Base-by-base conservation (phyloP, 1,140 invertebrate species). In the Pantala flavescens region DNA sequence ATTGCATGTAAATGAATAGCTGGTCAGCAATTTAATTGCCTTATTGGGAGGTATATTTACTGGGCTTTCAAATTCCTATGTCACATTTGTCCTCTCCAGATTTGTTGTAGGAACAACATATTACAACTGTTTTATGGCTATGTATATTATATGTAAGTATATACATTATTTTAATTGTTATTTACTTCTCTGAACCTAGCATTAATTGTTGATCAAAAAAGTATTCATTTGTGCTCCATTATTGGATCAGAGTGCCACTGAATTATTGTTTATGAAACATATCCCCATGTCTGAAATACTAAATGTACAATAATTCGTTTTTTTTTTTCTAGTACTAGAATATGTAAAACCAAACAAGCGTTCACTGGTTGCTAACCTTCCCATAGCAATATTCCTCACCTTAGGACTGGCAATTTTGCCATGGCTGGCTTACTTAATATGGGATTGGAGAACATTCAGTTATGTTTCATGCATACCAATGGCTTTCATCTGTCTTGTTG, bases 51-150 rank as follows among this genome's bases (percentile, higher is more conserved):
- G 88, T 74, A 80, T 87, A 74, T 79, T 82, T 16, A 87, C 87
- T 14, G 81, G 86, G n/a, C 84, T 86, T 42, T 82, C 86, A 1
- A 81, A 78, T 36, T 83, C 82, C 43, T 81, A 85, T 24, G 80
- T 79, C 11, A 80, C 82, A 19, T 88, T 87, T 79, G 82, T 84
- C 0, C 78, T 85, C 0, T 86, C 84, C 73, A 80, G 87, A 75
- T 87, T 88, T 77, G 78, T 88, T 24, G 86, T 86, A 3, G 87
- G 87, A n/a, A 78, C 86, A 72, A 86, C 87, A 1, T 86, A 87
- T 71, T 87, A 88, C 79, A 85, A 83, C 19, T 87, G 87, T 78
- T 88, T 88, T 77, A 85, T 87, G 73, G 86, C 88, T 82, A 88
- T 88, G 85, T 88, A 88, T 77, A 88, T 88, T 74, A 85, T 88